Conservation (phyloP, 2,888 invertebrate genomes). For the Orthosia cruda region DNA sequence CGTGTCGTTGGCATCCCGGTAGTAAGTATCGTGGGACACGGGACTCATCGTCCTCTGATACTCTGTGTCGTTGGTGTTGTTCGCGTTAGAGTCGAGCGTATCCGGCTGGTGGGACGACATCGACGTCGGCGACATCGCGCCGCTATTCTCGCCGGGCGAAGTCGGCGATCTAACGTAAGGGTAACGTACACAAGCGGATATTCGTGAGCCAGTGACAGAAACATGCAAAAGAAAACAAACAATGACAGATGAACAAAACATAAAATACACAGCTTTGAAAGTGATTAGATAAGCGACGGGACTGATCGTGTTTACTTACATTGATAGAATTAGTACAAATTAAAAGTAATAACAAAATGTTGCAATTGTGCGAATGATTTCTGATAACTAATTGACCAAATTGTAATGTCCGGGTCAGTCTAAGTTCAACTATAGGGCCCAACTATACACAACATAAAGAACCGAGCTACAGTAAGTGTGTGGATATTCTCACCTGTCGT, state of each 20-base stretch:
- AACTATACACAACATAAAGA: constrained; percentile 80
- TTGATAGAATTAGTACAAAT: constrained; percentile 73
- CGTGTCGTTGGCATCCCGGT: constrained; percentile 80
- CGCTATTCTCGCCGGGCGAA: constrained; percentile 85
- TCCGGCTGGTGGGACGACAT: constrained; percentile 81
- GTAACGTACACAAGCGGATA: constrained; percentile 89
- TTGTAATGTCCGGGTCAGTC: constrained; percentile 63
- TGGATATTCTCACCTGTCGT: constrained; percentile 94
- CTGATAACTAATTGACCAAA: constrained; percentile 61
- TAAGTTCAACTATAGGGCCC: constrained; percentile 73
- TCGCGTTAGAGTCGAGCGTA: constrained; percentile 81
- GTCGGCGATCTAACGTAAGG: constrained; percentile 89
- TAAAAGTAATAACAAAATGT: constrained; percentile 74
- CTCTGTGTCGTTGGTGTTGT: constrained; percentile 80
- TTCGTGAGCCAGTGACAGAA: constrained; percentile 90
- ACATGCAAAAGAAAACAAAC: constrained; percentile 90
- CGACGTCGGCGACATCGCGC: constrained; percentile 88
- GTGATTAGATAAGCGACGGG: constrained; percentile 83
- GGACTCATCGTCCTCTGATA: constrained; percentile 87
- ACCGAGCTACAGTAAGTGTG: constrained; percentile 47
- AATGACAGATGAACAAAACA: constrained; percentile 82
- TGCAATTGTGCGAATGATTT: constrained; percentile 76
- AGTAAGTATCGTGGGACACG: constrained; percentile 93
- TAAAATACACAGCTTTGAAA: constrained; percentile 74
- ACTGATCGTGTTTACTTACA: constrained; percentile 72